Evolutionary conservation across 2,113 vertebrate species (phyloP), one percentile per base, ranked within the genome.

Genomic region (Oryzias melastigma): DNA sequence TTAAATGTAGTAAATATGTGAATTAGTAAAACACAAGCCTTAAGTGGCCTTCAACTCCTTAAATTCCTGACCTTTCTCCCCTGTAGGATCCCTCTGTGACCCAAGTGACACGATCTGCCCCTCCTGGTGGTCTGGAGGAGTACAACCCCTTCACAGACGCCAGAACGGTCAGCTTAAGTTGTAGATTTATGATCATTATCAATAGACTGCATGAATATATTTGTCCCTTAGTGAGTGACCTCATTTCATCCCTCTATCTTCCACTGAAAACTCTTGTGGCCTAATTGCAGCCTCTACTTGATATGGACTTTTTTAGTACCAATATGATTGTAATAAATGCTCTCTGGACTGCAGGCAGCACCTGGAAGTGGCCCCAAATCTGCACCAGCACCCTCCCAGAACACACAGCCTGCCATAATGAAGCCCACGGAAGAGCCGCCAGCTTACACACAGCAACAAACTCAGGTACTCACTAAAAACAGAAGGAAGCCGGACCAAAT

Each of bases 341-440:
- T 0, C 77, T 19, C 52, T 72, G 69, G 25, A 18, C 73, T 78
- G 25, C 77, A 98, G 97, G 90, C 94, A 66, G 92, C 93, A 29
- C 93, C 94, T 62, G 94, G 94, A 80, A 93, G 92, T 76, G 91
- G 90, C 73, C 92, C 93, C 82, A 97, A 95, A 92, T 90, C 93
- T 80, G 85, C 92, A 50, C 91, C 93, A 43, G 90, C 92, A 60
- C 93, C 95, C 29, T 13, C 86, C 49, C 86, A 90, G 77, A 98
- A 93, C 89, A 98, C 97, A 56, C 97, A 99, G 69, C 97, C 97
- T 77, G 97, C 97, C 88, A 98, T 99, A 91, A 99, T 99, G 97
- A 98, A 98, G 80, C 97, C 96, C 48, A 98, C 97, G 50, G 97
- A 99, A 87, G 97, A 99, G 53, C 92, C 95, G 1, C 93, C 95